Conservation (phyloP, 2,888 invertebrate genomes). For the Nomada fabriciana region DNA sequence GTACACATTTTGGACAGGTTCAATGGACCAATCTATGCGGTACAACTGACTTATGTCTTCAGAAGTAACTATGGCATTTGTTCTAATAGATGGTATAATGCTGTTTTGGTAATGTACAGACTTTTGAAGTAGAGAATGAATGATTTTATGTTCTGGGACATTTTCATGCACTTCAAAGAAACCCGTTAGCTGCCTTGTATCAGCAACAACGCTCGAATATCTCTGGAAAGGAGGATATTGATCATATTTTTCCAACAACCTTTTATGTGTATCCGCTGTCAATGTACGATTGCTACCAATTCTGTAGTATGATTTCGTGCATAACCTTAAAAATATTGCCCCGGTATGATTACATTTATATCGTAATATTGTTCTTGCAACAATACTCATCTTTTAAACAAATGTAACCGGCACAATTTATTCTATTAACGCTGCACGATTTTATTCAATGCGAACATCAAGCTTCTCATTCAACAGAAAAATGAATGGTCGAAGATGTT, state of each 20-base stretch:
- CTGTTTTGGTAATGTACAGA: conserved; percentile 4
- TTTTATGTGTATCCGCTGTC: not conserved
- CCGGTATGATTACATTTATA: not conserved
- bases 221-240: not conserved
- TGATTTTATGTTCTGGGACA: not conserved
- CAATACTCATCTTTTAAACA: not conserved
- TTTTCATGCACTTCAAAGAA: accelerated
- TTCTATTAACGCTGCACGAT: not conserved
- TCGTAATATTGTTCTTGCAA: not conserved
- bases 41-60: not conserved
- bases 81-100: not conserved
- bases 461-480: not conserved
- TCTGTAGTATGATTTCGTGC: not conserved
- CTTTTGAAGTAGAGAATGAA: not conserved
- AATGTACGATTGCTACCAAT: not conserved
- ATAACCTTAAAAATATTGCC: conserved; percentile 22
- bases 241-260: not conserved
- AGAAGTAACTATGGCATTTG: not conserved
- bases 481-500: conserved; percentile 14
- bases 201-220: not conserved
- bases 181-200: accelerated
- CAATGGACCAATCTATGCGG: not conserved
- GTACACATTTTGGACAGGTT: accelerated
- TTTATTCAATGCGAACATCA: not conserved
- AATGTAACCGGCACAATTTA: not conserved